These are phyloP conservation scores for Hydropsyche tenuis DNA, from an alignment of 1,140 invertebrate species.

Conservation along the genomic window DNA sequence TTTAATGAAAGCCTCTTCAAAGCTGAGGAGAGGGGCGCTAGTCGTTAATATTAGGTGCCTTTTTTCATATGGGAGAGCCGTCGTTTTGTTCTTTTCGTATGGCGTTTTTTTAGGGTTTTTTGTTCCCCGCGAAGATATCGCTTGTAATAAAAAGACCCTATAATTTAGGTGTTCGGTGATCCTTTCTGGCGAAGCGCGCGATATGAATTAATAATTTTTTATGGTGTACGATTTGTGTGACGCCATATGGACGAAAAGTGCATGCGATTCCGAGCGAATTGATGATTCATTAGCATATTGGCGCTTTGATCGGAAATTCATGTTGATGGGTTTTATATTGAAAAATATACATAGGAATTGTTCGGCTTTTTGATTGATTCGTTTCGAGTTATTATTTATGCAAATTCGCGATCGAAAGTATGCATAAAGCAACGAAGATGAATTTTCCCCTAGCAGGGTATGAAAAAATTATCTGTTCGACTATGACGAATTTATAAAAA, in stretches of 20 bases:
- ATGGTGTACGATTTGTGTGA: no score
- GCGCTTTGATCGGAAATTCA: no score
- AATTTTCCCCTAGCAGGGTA: no score
- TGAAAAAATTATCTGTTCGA: no score
- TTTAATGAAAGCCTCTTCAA: conserved; percentile 31
- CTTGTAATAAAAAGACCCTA: conserved; percentile 33
- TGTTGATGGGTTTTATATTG: no score
- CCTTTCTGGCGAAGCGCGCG: conserved; percentile 6
- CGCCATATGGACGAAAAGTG: conserved; percentile 5
- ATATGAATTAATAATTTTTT: neutral
- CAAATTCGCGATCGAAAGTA: no score
- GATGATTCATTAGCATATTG: neutral
- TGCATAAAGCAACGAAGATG: no score
- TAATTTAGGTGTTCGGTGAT: conserved; percentile 16
- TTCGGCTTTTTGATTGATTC: no score
- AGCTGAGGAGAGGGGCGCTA: neutral
- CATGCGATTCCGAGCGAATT: neutral
- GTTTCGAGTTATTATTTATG: no score
- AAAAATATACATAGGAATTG: no score
- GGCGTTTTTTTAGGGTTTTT: neutral
- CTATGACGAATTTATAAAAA: no score
- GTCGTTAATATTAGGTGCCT: conserved; percentile 12
- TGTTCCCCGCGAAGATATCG: conserved; percentile 11
- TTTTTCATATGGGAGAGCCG: neutral
- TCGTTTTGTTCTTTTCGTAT: neutral